Evolutionary conservation across 2,797 vertebrate genomes (phyloP), one percentile per base, ranked within the genome.

Genomic region (Ctenochaetus hawaiiensis): DNA sequence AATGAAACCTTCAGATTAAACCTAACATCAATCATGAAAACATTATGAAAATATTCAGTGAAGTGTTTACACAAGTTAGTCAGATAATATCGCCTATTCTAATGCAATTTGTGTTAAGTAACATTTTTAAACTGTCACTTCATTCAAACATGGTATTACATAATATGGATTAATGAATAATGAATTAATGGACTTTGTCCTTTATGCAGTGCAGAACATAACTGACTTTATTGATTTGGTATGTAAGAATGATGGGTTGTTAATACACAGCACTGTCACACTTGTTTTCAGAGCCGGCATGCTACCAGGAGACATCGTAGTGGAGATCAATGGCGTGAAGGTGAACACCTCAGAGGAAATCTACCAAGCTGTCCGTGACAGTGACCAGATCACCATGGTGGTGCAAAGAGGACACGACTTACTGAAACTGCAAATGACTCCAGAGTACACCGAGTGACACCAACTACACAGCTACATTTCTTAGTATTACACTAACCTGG

Each of bases 271-370:
- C 48, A 1, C 1, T 4, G 8, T 80, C 0, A 0, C 43, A 6
- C 49, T 41, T 44, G 26, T 87, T 78, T 41, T 2, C 87, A 99
- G 98, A 92, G 96, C 97, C 1, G 97, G 98, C 41, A 84, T 99
- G 90, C 94, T 95, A 81, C 91, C 97, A 0, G 97, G 97, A 4
- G 98, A 99, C 0, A 85, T 99, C 0, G 95, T 99, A 75, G 60
- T 98, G 89, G 96, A 98, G 90, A 96, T 99, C 66, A 98, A 98
- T 0, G 95, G 96, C 2, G 80, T 72, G 6, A 73, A 75, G 8
- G 96, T 96, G 0, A 93, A 94, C 69, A 96, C 95, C 0, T 94
- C 97, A 0, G 97, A 98, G 87, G 97, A 98, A 1, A 94, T 99
- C 83, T 99, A 98, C 12, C 93, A 96, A 69, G 96, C 97, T 0